These are phyloP conservation scores for Druon quercuslanigerum DNA, from an alignment of 1,140 invertebrate species.

Conservation along the genomic window DNA sequence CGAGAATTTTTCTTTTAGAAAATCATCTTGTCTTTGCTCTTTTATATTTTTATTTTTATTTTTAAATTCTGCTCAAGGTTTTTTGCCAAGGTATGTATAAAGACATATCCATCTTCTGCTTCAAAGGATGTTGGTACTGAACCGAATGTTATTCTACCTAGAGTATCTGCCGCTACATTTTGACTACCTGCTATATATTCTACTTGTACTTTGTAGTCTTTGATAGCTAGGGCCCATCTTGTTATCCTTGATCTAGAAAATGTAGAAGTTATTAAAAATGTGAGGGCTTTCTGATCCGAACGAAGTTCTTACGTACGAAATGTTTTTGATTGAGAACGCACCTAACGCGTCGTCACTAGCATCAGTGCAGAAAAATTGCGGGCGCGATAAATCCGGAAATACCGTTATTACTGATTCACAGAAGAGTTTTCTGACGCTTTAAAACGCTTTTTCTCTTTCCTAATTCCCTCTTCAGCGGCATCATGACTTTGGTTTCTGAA, in stretches of 20 bases:
- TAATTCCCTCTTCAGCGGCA: no score
- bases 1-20: neutral
- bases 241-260: neutral
- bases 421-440: no score
- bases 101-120: neutral
- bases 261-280: slow-evolving; percentile 53
- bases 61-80: neutral
- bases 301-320: no score
- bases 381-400: no score
- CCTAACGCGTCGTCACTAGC: no score
- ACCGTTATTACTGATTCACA: no score
- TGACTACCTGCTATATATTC: neutral
- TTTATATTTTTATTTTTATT: neutral
- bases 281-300: slow-evolving; percentile 2
- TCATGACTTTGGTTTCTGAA: no score
- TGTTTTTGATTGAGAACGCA: no score
- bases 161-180: neutral
- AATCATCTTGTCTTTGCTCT: neutral
- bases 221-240: neutral
- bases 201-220: slow-evolving; percentile 48
- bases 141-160: neutral
- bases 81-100: neutral
- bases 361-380: no score
- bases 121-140: neutral
- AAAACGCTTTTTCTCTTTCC: no score